These are phyloP conservation scores for Corythornis vintsioides DNA, from an alignment of 2,113 vertebrate genomes.

Conservation along the genomic window DNA sequence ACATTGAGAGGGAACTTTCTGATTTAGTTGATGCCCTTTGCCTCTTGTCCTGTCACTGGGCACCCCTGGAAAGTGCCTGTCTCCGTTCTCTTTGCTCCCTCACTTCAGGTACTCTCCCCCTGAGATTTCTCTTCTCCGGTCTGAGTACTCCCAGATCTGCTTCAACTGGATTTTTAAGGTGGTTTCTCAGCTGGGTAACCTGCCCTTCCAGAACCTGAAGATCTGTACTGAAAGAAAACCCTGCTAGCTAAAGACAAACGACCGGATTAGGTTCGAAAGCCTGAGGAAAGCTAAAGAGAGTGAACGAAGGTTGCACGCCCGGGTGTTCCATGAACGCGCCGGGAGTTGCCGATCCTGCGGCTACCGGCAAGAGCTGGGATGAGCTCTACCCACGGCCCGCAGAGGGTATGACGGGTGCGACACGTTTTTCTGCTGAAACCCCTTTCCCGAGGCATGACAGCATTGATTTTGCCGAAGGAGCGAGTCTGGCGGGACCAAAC, in stretches of 20 bases:
- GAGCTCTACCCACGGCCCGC: no score
- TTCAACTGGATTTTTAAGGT: not conserved
- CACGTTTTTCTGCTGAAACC: rapidly evolving
- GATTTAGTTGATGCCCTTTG: rapidly evolving
- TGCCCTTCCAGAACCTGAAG: not conserved
- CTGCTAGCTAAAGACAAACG: rapidly evolving
- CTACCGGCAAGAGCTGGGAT: rapidly evolving
- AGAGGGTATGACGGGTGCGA: rapidly evolving
- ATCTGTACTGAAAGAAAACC: not conserved
- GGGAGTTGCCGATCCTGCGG: not conserved
- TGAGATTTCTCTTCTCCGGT: not conserved
- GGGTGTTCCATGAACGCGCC: rapidly evolving
- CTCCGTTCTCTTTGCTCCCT: no score
- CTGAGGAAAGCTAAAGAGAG: not conserved
- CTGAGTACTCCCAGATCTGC: not conserved
- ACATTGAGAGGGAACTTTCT: rapidly evolving
- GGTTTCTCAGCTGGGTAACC: not conserved
- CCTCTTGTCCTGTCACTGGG: not conserved
- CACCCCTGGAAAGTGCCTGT: not conserved
- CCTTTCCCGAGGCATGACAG: no score
- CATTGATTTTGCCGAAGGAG: rapidly evolving
- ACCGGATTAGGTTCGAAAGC: not conserved
- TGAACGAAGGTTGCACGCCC: rapidly evolving
- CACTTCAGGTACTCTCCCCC: not conserved
- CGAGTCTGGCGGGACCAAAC: rapidly evolving